Evolutionary conservation across 2,113 vertebrate species (phyloP).

Genomic region (Ceyx margarethae): DNA sequence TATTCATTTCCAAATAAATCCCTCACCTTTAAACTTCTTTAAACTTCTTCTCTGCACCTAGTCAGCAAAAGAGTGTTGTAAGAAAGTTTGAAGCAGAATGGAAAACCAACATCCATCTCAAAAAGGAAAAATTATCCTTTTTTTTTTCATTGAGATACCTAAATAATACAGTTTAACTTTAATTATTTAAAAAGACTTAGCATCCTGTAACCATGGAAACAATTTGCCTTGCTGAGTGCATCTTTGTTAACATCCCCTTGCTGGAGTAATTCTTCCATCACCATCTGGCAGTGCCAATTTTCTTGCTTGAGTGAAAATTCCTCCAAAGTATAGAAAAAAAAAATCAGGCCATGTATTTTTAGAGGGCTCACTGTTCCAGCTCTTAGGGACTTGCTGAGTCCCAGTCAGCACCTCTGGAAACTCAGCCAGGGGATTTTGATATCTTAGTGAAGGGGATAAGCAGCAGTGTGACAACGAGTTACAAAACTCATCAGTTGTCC

Average conservation of each 20-base stretch:
- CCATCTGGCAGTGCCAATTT: constrained; percentile 53
- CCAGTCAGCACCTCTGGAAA: not conserved
- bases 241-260: constrained; percentile 41
- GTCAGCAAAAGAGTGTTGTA: not conserved
- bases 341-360: constrained; percentile 56
- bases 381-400: not conserved
- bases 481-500: not conserved
- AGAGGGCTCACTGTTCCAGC: not conserved
- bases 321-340: constrained; percentile 37
- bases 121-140: not conserved
- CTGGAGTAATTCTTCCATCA: constrained; percentile 36
- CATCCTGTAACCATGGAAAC: constrained; percentile 66
- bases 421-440: not conserved
- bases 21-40: not conserved
- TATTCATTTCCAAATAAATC: not conserved
- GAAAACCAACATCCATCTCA: not conserved
- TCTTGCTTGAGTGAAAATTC: constrained; percentile 52
- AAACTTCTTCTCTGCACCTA: not conserved
- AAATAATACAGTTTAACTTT: constrained; percentile 39
- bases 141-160: not conserved
- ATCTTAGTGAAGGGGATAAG: not conserved
- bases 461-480: not conserved
- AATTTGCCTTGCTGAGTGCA: constrained; percentile 45
- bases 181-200: constrained; percentile 35
- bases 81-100: not conserved